These are phyloP conservation scores for Odiellus spinosus DNA, from an alignment of 2,888 invertebrate species.

Conservation along the genomic window DNA sequence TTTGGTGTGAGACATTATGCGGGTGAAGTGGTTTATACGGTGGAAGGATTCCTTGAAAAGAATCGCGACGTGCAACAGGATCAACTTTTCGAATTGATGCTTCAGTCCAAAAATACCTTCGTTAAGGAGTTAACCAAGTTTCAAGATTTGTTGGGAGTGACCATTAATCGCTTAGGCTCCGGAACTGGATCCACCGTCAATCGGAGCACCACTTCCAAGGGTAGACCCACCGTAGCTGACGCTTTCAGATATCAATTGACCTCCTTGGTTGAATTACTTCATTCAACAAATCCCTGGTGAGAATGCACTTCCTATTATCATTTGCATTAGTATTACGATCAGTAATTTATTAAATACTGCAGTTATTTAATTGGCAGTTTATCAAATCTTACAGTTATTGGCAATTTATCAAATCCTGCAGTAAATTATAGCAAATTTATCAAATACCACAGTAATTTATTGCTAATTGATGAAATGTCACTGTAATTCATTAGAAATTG, in stretches of 20 bases:
- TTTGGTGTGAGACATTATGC: constrained; percentile 81
- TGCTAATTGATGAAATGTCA: no score
- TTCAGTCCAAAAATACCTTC: constrained; percentile 62
- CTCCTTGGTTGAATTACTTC: constrained; percentile 71
- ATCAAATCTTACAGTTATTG: no score
- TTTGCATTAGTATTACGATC: neutral
- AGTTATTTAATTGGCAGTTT: no score
- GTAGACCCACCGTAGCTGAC: constrained; percentile 74
- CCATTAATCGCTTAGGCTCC: constrained; percentile 31
- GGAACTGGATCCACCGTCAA: constrained; percentile 35
- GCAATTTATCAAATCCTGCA: no score
- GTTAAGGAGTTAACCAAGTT: constrained; percentile 53
- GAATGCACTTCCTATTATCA: neutral
- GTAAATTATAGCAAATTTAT: no score
- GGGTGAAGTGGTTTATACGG: constrained; percentile 59
- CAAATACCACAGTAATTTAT: no score
- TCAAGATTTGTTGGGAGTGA: constrained; percentile 38
- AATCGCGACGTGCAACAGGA: constrained; percentile 85
- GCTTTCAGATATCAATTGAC: constrained; percentile 74
- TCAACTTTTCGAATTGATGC: constrained; percentile 75
- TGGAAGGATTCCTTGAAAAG: constrained; percentile 75
- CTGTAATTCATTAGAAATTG: no score
- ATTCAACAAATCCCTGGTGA: constrained; percentile 74
- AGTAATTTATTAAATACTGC: no score
- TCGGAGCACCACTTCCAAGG: constrained; percentile 70